Evolutionary conservation across 2,113 vertebrate species (phyloP), one percentile per base, ranked within the genome.

Genomic region (Anolis sagrei): DNA sequence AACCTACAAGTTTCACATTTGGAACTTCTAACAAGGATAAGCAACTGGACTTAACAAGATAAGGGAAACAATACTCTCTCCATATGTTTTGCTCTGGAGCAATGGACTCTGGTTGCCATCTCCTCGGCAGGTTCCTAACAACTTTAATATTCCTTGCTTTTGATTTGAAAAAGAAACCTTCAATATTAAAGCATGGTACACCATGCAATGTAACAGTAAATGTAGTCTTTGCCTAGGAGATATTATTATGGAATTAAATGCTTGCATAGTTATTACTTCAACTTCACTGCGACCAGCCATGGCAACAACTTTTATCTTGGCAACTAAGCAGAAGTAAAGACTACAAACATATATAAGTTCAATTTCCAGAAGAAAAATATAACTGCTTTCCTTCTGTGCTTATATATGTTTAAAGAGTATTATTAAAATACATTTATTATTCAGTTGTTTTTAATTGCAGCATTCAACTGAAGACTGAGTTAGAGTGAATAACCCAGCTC

Each of bases 401-500:
- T 34, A 14, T 19, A 88, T 72, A 85, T 66, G 89, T 89, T 82
- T 89, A 92, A 90, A 93, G 76, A 87, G 64, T 25, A 85, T 16
- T 85, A 94, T 83, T 88, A 83, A 90, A 87, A 83, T 83, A 64
- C 82, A 91, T 87, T 90, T 95, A 93, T 86, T 92, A 93, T 89
- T 89, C 54, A 76, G 51, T 83, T 90, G 92, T 89, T 91, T 92
- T 93, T 91, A 93, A 94, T 92, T 75, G 83, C 62, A 93, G 69
- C 86, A 93, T 87, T 93, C 87, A 94, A 92, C 21, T 92, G 89
- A 91, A 91, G 74, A 80, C 92, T 68, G 34, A 92, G 84, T 95
- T 86, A 94, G 94, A 95, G 93, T 89, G 94, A 96, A 91, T 91
- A 94, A 92, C 84, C 79, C 81, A 86, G 90, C 91, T 92, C 81